Evolutionary conservation across 2,888 invertebrate species (phyloP).

Genomic region (Aporophyla lueneburgensis): DNA sequence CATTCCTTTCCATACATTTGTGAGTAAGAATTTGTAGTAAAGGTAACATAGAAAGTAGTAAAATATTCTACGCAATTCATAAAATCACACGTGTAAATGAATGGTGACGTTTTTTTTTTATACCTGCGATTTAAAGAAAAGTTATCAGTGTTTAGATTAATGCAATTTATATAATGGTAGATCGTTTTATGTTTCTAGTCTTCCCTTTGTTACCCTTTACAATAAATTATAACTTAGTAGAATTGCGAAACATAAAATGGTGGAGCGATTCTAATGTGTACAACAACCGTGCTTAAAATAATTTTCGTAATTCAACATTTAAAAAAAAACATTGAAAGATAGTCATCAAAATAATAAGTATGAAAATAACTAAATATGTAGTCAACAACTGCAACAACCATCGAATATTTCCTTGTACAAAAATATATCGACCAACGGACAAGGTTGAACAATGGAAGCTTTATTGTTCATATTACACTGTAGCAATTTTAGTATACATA

Average conservation of each 20-base stretch:
- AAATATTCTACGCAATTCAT: slow-evolving; percentile 40
- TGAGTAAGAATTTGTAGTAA: not conserved
- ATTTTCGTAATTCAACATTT: not conserved
- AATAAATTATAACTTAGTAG: slow-evolving; percentile 34
- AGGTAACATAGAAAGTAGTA: not conserved
- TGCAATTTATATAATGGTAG: not conserved
- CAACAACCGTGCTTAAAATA: slow-evolving; percentile 22
- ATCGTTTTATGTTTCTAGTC: not conserved
- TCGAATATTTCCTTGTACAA: slow-evolving; percentile 3
- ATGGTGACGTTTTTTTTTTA: not conserved
- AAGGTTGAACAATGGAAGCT: slow-evolving; percentile 84
- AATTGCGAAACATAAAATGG: slow-evolving; percentile 75
- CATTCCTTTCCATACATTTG: not conserved
- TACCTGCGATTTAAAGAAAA: not conserved
- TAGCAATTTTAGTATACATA: slow-evolving; percentile 67
- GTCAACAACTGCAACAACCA: not conserved
- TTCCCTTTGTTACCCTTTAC: slow-evolving; percentile 2
- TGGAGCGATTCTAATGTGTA: slow-evolving; percentile 58
- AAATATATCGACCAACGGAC: slow-evolving; percentile 78
- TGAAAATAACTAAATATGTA: not conserved
- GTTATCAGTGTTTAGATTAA: not conserved
- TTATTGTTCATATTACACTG: slow-evolving; percentile 45
- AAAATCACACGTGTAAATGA: slow-evolving; percentile 57
- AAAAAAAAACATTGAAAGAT: not conserved
- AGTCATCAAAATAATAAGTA: not conserved